Base-by-base conservation (phyloP, 2,113 vertebrate species). In the Leucopsar rothschildi region DNA sequence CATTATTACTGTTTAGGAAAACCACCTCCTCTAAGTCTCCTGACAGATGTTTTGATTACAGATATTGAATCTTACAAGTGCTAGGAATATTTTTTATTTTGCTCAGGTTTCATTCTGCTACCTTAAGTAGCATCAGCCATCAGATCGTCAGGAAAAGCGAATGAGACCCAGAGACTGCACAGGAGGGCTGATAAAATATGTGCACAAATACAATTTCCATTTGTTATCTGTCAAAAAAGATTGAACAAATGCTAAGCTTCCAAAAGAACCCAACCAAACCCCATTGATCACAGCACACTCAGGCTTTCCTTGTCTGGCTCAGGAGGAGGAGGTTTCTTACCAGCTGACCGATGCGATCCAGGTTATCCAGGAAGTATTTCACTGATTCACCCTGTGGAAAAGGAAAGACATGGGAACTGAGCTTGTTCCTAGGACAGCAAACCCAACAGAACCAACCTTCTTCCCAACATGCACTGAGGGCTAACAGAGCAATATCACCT, bases 361-460 rank as follows among this genome's bases (percentile, higher is more conserved):
- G 97, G 97, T 99, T 99, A 95, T 99, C 99, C 98, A 99, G 97
- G 97, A 99, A 99, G 97, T 99, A 99, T 96, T 99, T 99, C 94
- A 99, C 99, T 0, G 99, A 99, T 95, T 99, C 99, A 60, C 99
- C 99, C 99, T 99, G 98, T 86, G 53, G 49, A 17, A 49, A 85
- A 94, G 57, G 39, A 94, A 82, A 85, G 53, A 92, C 81, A 68
- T 7, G 25, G 9, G 17, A 44, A 70, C 86, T 96, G 60, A 97
- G 91, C 25, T 80, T n/a, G 5, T 33, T 31, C 25, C 56, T 53
- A 49, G 93, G 27, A 57, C 1, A 82, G 86, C 70, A 92, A 97
- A 92, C 7, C 23, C 80, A 65, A 50, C 50, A n/a, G 37, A 68
- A 44, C n/a, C 47, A 31, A n/a, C 12, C 5, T 61, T 45, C 64